phyloP scores from a whole-genome alignment of 2,888 invertebrate genomes.

The Mythimna lalbum region DNA sequence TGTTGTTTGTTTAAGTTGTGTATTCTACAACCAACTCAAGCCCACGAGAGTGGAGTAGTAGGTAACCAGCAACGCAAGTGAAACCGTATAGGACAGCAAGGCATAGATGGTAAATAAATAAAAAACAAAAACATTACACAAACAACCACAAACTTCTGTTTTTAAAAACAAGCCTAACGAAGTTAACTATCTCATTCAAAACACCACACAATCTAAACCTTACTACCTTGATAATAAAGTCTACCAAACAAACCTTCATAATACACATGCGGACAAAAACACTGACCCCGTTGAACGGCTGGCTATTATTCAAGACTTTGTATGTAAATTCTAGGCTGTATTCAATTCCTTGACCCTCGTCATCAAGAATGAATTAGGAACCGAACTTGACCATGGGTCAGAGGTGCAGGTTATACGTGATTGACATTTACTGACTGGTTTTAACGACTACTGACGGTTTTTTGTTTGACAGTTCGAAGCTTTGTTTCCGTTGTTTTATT shows the following conservation, averaged over 20 bases:
- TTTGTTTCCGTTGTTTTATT: conserved; percentile 57
- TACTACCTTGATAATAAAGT: conserved; percentile 26
- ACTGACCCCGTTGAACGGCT: conserved; percentile 76
- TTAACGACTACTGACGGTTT: conserved; percentile 66
- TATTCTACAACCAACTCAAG: too few relatives aligned
- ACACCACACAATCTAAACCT: conserved; percentile 24
- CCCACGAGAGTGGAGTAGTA: too few relatives aligned
- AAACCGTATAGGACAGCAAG: too few relatives aligned
- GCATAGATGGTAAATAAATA: not conserved
- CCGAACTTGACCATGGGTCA: conserved; percentile 87
- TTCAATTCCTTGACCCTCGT: conserved; percentile 77
- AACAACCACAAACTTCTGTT: conserved; percentile 27
- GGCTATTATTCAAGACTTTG: conserved; percentile 85
- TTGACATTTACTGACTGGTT: conserved; percentile 76
- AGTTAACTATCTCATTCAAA: not conserved
- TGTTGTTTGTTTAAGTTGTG: too few relatives aligned
- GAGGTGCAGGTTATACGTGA: conserved; percentile 78
- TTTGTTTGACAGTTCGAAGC: conserved; percentile 64
- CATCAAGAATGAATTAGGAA: conserved; percentile 85
- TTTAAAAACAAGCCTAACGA: conserved; percentile 26
- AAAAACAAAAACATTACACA: conserved; percentile 10
- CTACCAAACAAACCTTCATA: not conserved
- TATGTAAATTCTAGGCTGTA: conserved; percentile 83
- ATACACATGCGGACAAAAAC: conserved; percentile 75
- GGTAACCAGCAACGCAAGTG: too few relatives aligned